Evolutionary conservation across 2,797 vertebrate species (phyloP), one percentile per base, ranked within the genome.

Genomic region (Cygnus olor): DNA sequence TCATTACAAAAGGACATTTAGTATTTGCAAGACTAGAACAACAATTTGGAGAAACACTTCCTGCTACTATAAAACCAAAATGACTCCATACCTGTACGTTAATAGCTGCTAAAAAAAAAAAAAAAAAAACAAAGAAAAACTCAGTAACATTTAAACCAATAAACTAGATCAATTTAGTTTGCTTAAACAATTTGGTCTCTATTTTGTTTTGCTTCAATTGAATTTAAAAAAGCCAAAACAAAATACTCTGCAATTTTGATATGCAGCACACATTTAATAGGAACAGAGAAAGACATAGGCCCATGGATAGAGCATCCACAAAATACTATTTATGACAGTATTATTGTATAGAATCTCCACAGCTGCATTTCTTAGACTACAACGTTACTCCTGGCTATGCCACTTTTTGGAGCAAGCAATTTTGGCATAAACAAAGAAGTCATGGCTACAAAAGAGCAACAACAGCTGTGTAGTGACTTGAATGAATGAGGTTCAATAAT

Each of bases 361-460:
- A 96, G 89, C 93, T 93, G 83, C 49, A 58, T 71, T 85, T 65
- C 90, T 94, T n/a, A 73, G 22, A 80, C 83, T 61, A 13, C 74
- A 73, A 15, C 18, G 40, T 10, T 77, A 44, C 42, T 85, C 17
- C 72, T 85, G 72, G 64, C 79, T 89, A 34, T n/a, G 42, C 19
- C 20, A 73, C 61, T 76, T 78, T 80, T 89, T 74, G 27, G 38
- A 95, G 34, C 4, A 83, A 69, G 44, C 6, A 65, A 17, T 91
- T 88, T 54, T 93, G 61, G 45, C 25, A 90, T 60, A 90, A 77
- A 85, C 18, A 73, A 51, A 68, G 15, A 74, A 86, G 32, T 58
- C n/a, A 28, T 27, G 32, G 49, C 65, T 71, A 51, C 45, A 42
- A 71, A 88, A 90, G 25, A 89, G 58, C 72, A 95, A 88, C 61